Evolutionary conservation across 2,113 vertebrate genomes (phyloP).

Genomic region (Tricholaema leucomelas): DNA sequence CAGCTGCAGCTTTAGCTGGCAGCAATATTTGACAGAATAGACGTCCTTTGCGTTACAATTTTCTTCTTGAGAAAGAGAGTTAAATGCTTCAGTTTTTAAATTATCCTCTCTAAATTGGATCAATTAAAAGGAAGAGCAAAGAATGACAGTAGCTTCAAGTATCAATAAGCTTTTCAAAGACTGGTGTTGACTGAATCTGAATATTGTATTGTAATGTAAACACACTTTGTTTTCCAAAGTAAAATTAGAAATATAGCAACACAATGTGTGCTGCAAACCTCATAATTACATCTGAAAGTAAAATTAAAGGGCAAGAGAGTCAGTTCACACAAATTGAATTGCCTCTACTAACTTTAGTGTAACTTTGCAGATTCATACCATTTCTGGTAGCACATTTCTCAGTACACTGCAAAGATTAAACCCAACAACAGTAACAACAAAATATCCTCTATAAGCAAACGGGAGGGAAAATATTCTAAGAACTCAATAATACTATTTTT

Average conservation of each 20-base stretch:
- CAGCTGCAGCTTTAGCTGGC: neutral
- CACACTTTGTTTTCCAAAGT: neutral
- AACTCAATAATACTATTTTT: neutral
- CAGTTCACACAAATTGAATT: neutral
- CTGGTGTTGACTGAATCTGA: neutral
- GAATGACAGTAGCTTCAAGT: neutral
- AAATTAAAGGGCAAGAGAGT: neutral
- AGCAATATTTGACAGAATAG: neutral
- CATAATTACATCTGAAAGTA: neutral
- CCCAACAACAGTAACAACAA: neutral
- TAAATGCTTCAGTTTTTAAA: neutral
- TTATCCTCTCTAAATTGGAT: neutral
- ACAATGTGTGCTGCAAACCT: neutral
- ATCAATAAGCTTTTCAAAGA: neutral
- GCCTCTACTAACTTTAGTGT: neutral
- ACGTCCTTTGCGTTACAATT: neutral
- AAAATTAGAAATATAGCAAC: neutral
- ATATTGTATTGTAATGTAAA: neutral
- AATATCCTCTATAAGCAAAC: neutral
- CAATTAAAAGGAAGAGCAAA: neutral
- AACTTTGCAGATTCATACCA: neutral
- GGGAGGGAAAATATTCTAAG: neutral
- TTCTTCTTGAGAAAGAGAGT: neutral
- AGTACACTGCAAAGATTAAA: neutral
- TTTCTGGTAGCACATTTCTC: neutral